Evolutionary conservation across 2,888 invertebrate genomes (phyloP), one percentile per base, ranked within the genome.

Genomic region (Rotaria sp.): DNA sequence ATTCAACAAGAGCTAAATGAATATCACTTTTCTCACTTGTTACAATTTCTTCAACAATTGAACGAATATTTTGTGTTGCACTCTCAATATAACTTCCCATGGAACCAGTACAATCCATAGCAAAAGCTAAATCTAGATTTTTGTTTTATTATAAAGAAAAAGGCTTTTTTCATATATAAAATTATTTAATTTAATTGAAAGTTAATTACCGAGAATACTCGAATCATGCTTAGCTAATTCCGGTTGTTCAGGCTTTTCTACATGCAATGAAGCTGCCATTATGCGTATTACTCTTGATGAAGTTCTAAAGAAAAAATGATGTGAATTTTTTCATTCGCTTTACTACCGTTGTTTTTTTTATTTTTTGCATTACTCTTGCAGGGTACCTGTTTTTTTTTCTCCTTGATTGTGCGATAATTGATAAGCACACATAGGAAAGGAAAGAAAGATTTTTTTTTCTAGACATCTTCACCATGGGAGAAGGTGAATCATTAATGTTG

Each of bases 81-180:
- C 88, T 88, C 15, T 88, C 74, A 38, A 90, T 90, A 87, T 90
- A 90, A 7, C 88, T 88, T 1, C 89, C 88, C 90, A 90, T 90
- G 87, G 90, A 90, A 11, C 89, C 89, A 1, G 90, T 90, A 87
- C 89, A 89, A 87, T 90, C 90, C 90, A 90, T 89, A 85, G 89
- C 90, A 86, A 90, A 90, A 0, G 89, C 90, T 87, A 90, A 87
- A 87, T 90, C 90, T 85, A 90, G 35, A 67, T 67, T 67, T 67
- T 30, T 50, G 50, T 18, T 13, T 18, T 13, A 18, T 13, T 18
- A 18, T 3, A 50, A 50, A 15, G 15, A 15, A 50, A 50, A 50
- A 50, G 2, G 13, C 30, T 18, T 26, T 57, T 57, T 57, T 4
- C 35, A 67, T 18, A 21, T 67, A 35, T 4, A 13, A n/a, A 13